Evolutionary conservation across 2,888 invertebrate genomes (phyloP).

Genomic region (Unio delphinus): DNA sequence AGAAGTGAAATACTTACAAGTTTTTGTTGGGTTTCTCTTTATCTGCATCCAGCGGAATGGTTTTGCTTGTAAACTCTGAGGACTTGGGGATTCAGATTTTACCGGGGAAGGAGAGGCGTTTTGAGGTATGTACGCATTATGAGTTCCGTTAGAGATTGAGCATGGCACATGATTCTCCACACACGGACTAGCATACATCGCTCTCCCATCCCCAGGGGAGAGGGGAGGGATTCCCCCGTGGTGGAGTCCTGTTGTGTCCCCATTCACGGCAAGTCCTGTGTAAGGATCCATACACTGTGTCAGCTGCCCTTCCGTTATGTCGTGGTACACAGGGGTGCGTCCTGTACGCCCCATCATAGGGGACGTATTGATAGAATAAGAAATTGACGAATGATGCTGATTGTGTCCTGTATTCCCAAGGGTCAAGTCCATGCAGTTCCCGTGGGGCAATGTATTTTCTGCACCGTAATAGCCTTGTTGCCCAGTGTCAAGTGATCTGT

Average conservation of each 20-base stretch:
- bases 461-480: conserved; percentile 51
- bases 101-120: conserved; percentile 52
- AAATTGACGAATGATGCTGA: too few relatives aligned
- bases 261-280: conserved; percentile 35
- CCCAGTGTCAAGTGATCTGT: conserved; percentile 56
- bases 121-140: conserved; percentile 39
- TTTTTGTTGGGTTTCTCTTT: conserved; percentile 95
- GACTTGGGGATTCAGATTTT: conserved; percentile 55
- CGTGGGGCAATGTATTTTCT: conserved; percentile 37
- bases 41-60: conserved; percentile 99
- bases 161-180: conserved; percentile 46
- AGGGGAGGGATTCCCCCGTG: conserved; percentile 36
- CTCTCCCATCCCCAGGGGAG: conserved; percentile 39
- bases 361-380: conserved; percentile 7
- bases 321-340: conserved; percentile 35
- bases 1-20: conserved; percentile 75
- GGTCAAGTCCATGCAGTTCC: conserved; percentile 42
- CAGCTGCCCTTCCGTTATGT: conserved; percentile 39
- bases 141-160: conserved; percentile 46
- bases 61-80: conserved; percentile 52
- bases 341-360: conserved; percentile 43
- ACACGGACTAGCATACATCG: conserved; percentile 43
- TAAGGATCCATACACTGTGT: conserved; percentile 44
- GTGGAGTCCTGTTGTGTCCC: conserved; percentile 29
- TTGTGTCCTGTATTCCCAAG: conserved; percentile 30